These are phyloP conservation scores for Lysandra coridon DNA, from an alignment of 2,888 invertebrate species.

Conservation along the genomic window DNA sequence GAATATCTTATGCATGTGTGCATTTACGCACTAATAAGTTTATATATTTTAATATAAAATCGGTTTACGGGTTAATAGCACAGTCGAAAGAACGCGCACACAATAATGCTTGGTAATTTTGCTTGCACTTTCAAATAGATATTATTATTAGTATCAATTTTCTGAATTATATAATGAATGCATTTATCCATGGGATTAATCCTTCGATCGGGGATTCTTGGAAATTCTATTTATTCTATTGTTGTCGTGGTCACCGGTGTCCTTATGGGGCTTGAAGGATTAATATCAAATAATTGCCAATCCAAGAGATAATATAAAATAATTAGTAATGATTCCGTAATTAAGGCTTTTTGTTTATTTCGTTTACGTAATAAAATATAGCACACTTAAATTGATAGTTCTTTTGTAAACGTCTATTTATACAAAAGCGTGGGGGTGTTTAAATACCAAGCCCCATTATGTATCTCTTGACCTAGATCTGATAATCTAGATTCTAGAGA, in stretches of 20 bases:
- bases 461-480: conserved; percentile 15
- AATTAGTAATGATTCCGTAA: no score
- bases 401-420: conserved; percentile 1
- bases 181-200: no score
- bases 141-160: no score
- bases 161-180: no score
- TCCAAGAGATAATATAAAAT: no score
- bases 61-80: neutral
- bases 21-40: neutral
- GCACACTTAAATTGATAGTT: neutral
- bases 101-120: neutral
- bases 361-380: neutral
- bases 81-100: neutral
- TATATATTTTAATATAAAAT: neutral
- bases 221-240: no score
- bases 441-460: neutral
- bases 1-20: neutral
- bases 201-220: no score
- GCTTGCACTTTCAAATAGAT: neutral
- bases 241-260: no score
- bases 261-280: no score
- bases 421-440: neutral
- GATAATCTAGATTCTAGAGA: neutral
- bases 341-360: neutral
- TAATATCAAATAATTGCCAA: no score